Conservation (phyloP, 2,888 invertebrate genomes). For the Neocrepidodera transversa region DNA sequence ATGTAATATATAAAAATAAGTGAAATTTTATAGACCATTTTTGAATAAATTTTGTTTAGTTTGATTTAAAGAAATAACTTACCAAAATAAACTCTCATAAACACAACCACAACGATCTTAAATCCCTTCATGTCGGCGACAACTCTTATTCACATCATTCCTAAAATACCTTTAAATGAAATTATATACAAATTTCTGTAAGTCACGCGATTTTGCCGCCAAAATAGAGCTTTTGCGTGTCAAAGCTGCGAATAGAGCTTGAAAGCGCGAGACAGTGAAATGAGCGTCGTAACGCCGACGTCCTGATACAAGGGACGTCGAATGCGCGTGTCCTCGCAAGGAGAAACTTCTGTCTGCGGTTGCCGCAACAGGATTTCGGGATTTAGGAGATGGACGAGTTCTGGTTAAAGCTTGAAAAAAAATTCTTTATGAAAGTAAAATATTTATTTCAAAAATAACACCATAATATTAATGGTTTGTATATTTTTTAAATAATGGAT, state of each 20-base stretch:
- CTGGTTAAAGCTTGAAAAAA: neutral
- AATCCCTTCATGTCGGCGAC: constrained; percentile 22
- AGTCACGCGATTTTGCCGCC: constrained; percentile 37
- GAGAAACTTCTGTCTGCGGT: constrained; percentile 21
- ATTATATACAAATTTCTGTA: constrained; percentile 23
- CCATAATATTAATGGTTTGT: too few relatives aligned
- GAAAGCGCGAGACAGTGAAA: constrained; percentile 31
- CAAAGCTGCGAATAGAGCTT: constrained; percentile 23
- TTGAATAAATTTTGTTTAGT: too few relatives aligned
- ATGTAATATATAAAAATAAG: too few relatives aligned
- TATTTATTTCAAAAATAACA: too few relatives aligned
- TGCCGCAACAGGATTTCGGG: constrained; percentile 14
- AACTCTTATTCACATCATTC: constrained; percentile 20
- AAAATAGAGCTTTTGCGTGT: constrained; percentile 33
- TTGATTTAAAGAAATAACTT: too few relatives aligned
- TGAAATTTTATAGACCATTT: too few relatives aligned
- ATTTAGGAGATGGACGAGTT: neutral
- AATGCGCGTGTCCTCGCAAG: constrained; percentile 33
- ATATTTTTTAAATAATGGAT: too few relatives aligned
- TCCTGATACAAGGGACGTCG: constrained; percentile 38
- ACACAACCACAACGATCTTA: constrained; percentile 13
- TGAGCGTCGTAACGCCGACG: constrained; percentile 45
- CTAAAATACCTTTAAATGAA: constrained; percentile 12
- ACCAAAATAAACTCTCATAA: constrained; percentile 16
- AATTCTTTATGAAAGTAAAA: too few relatives aligned